Base-by-base conservation (phyloP, 2,113 vertebrate species). In the Cricetomys ansorgei region DNA sequence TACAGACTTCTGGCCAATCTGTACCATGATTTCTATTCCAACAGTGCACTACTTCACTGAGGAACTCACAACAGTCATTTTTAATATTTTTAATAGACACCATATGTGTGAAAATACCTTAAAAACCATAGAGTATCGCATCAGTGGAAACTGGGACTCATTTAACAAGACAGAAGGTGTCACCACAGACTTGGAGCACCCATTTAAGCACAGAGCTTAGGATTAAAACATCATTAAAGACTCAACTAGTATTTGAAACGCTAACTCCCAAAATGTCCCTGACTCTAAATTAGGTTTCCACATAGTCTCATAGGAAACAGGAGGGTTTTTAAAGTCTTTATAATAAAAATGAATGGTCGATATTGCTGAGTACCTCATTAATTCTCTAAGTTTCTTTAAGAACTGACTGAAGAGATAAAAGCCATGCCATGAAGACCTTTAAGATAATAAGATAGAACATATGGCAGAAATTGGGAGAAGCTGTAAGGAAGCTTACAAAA, bases 61-160 rank as follows among this genome's bases (percentile, higher is more conserved):
- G 79, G 62, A 96, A 97, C 85, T 72, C 15, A 77, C n/a, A n/a
- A n/a, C n/a, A n/a, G n/a, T n/a, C n/a, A n/a, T 45, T 79, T 69
- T 59, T 73, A n/a, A n/a, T n/a, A n/a, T 50, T 88, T 65, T 79
- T 79, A 91, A 93, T 76, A 1, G 57, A 59, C 15, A 92, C 5
- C 83, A 3, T 21, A 72, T 55, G 93, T 89, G 50, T 94, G 55
- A 84, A 94, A 97, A 92, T 75, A 12, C 43, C n/a, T 89, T 93
- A 94, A 94, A 96, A 83, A 83, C 53, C 25, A 93, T 29, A 34
- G 5, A 89, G 7, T 17, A 50, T 50, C 50, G 79, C 43, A 77
- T 83, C 34, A 86, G 73, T 48, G 5, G 40, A 88, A 96, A 92
- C 12, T 19, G 23, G 27, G 80, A 73, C 8, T 96, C 85, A 81